phyloP scores from a whole-genome alignment of 2,113 vertebrate genomes.

The Entosphenus tridentatus region DNA sequence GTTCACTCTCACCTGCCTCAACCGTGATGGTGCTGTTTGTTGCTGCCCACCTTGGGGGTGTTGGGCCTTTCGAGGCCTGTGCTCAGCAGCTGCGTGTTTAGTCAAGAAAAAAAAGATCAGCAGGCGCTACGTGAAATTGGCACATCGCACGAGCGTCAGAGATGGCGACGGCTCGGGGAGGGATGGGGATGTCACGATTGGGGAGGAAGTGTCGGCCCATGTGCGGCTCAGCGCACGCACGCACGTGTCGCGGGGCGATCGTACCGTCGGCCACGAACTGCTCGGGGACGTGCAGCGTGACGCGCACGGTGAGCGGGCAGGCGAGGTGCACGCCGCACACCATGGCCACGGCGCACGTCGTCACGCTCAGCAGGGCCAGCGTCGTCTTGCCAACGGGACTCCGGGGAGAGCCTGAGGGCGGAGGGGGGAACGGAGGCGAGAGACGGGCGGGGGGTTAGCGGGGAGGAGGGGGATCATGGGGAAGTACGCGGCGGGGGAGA shows the following conservation, averaged over 20 bases:
- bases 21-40: too few relatives aligned
- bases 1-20: too few relatives aligned
- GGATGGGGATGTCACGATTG: too few relatives aligned
- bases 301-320: slow-evolving; percentile 82
- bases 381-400: slow-evolving; percentile 83
- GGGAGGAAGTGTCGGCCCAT: too few relatives aligned
- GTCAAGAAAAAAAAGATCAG: too few relatives aligned
- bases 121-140: too few relatives aligned
- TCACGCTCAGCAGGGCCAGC: slow-evolving; percentile 70
- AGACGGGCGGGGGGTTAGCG: neutral
- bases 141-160: too few relatives aligned
- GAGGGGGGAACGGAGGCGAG: neutral
- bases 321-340: slow-evolving; percentile 75
- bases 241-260: slow-evolving; percentile 12
- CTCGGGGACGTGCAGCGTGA: slow-evolving; percentile 83
- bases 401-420: slow-evolving; percentile 48
- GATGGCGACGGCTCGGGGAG: too few relatives aligned
- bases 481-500: neutral
- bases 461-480: neutral
- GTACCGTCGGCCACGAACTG: slow-evolving; percentile 97
- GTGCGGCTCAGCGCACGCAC: too few relatives aligned
- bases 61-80: too few relatives aligned
- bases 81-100: too few relatives aligned
- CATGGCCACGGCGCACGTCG: slow-evolving; percentile 73
- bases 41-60: too few relatives aligned